Evolutionary conservation across 1,140 invertebrate genomes (phyloP).

Genomic region (Drosophila bocqueti): DNA sequence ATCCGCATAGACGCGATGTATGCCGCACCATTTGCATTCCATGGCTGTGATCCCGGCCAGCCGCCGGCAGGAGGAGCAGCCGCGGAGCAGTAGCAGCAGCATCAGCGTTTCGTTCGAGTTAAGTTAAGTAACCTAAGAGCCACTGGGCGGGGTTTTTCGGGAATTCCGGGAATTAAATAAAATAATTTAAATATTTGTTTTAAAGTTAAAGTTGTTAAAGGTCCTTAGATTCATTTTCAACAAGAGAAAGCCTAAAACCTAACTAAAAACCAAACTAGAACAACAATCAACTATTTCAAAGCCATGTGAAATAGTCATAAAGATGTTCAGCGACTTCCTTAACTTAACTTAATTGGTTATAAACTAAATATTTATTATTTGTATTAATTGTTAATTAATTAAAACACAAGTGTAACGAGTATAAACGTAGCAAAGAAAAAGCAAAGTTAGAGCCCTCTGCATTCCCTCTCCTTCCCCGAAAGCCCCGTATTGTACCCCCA

Average conservation of each 20-base stretch:
- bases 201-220: no score
- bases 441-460: not conserved
- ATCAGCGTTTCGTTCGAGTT: constrained; percentile 2
- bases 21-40: constrained; percentile 82
- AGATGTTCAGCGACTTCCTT: not conserved
- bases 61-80: constrained; percentile 5
- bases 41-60: constrained; percentile 62
- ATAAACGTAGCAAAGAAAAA: not conserved
- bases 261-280: not conserved
- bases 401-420: no score
- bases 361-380: no score
- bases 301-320: constrained; percentile 6
- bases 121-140: not conserved
- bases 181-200: not conserved
- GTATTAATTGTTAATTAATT: no score
- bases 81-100: not conserved
- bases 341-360: no score
- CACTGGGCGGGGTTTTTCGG: not conserved
- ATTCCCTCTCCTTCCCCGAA: not conserved
- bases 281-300: not conserved
- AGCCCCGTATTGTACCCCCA: not conserved
- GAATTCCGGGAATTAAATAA: not conserved
- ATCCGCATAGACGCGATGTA: constrained; percentile 67
- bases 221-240: no score
- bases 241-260: not conserved